These are phyloP conservation scores for Camponotus pennsylvanicus DNA, from an alignment of 1,140 invertebrate genomes.

Conservation along the genomic window DNA sequence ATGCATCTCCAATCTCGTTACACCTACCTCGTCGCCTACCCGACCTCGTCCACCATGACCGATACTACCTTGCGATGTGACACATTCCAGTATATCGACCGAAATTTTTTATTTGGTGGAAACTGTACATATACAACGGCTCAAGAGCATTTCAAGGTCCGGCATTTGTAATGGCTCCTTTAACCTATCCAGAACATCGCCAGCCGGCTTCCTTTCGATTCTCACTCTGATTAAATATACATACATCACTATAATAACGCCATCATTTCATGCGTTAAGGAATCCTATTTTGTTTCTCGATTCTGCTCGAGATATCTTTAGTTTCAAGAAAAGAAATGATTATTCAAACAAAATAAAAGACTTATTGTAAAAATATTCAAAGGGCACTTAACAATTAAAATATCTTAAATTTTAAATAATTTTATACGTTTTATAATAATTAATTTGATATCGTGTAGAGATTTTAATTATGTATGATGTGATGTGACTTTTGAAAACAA, in stretches of 20 bases:
- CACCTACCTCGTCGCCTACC: not conserved
- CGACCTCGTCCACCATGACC: constrained; percentile 15
- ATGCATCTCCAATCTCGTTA: constrained; percentile 71
- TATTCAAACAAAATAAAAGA: not conserved
- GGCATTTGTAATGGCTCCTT: not conserved
- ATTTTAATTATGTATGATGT: not conserved
- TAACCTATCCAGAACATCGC: constrained; percentile 1
- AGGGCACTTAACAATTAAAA: not conserved
- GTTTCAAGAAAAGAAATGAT: not conserved
- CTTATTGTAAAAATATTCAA: not conserved
- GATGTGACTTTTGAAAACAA: not conserved
- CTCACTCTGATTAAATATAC: not conserved
- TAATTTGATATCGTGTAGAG: not conserved
- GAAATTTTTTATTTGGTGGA: constrained; percentile 21
- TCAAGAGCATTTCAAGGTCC: not conserved
- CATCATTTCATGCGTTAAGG: not conserved
- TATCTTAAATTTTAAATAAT: not conserved
- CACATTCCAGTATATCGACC: not conserved
- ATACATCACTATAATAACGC: not conserved
- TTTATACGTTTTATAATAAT: not conserved
- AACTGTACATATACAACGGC: not conserved
- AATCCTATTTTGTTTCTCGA: not conserved
- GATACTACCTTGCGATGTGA: not conserved
- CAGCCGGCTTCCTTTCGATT: not conserved
- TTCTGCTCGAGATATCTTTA: not conserved